Conservation (phyloP, 1,140 invertebrate species). For the Nautilus pompilius region DNA sequence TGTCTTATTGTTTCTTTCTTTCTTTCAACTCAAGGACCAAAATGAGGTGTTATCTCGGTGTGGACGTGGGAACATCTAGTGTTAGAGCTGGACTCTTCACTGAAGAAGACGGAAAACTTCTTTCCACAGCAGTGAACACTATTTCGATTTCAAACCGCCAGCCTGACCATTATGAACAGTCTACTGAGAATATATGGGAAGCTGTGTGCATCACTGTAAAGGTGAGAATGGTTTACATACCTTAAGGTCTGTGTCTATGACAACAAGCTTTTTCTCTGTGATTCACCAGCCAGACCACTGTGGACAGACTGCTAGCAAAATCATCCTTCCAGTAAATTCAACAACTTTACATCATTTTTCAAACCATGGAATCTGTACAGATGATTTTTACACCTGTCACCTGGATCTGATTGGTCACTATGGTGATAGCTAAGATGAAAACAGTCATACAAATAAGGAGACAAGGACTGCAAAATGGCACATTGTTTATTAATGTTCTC, state of each 20-base stretch:
- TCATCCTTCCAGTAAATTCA: neutral
- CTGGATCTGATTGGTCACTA: neutral
- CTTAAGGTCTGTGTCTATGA: neutral
- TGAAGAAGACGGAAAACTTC: slow-evolving; percentile 65
- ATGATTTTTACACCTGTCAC: neutral
- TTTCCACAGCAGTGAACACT: slow-evolving; percentile 63
- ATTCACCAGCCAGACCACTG: neutral
- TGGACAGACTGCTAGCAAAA: neutral
- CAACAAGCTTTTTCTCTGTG: neutral
- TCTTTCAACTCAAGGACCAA: too few species aligned
- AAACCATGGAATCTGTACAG: neutral
- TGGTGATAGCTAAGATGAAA: too few species aligned
- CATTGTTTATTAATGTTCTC: too few species aligned
- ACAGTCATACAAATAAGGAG: too few species aligned
- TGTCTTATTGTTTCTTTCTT: too few species aligned
- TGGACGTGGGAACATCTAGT: too few species aligned
- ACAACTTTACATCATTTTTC: neutral
- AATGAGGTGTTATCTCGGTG: too few species aligned
- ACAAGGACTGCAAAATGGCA: too few species aligned
- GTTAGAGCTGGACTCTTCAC: too few species aligned
- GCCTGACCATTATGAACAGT: slow-evolving; percentile 83
- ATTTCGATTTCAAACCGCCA: slow-evolving; percentile 77
- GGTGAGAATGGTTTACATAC: slow-evolving; percentile 55
- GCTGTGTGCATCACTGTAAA: slow-evolving; percentile 67
- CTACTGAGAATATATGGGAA: slow-evolving; percentile 86